Evolutionary conservation across 2,113 vertebrate species (phyloP), one percentile per base, ranked within the genome.

Genomic region (Ctenodactylus gundi): DNA sequence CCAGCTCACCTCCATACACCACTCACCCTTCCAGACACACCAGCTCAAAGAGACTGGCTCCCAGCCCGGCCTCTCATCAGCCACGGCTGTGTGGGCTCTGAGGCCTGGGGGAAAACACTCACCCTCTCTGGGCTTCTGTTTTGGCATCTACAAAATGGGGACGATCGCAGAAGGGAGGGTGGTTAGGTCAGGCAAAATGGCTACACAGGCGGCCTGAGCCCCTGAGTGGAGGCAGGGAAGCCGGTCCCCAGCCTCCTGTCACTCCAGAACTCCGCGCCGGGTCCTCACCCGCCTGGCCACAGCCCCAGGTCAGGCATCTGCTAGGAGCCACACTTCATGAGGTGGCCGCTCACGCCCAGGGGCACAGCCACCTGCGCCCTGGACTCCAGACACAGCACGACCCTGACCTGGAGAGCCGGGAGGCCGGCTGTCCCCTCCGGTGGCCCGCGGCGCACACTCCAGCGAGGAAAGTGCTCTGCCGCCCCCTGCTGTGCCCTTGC

Each of bases 321-420:
- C 13, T 15, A 29, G 90, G 53, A 4, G 20, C 29, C 31, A 39
- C 3, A 6, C 20, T 8, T 12, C n/a, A n/a, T n/a, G n/a, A 14
- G n/a, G 39, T 4, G 36, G n/a, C 57, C 39, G 18, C 27, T 13
- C 31, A 6, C 64, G 51, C 41, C 21, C 29, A 31, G n/a, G 65
- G 60, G 31, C 14, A 21, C 27, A 1, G 10, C 51, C 49, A 25
- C 12, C 0, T 6, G 12, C 3, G 13, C 18, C 78, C 70, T 29
- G 8, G n/a, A 55, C 31, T 68, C 25, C 44, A 0, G 4, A 11
- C 2, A 0, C 5, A 44, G 41, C 51, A 15, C 1, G 18, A 14
- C 23, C 64, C 31, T 34, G 31, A 21, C 41, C 4, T 23, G 23
- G 27, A 18, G 31, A 1, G 12, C 9, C 10, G 29, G 0, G 10